Conservation (phyloP, 1,140 invertebrate genomes). For the Meloidogyne floridensis region DNA sequence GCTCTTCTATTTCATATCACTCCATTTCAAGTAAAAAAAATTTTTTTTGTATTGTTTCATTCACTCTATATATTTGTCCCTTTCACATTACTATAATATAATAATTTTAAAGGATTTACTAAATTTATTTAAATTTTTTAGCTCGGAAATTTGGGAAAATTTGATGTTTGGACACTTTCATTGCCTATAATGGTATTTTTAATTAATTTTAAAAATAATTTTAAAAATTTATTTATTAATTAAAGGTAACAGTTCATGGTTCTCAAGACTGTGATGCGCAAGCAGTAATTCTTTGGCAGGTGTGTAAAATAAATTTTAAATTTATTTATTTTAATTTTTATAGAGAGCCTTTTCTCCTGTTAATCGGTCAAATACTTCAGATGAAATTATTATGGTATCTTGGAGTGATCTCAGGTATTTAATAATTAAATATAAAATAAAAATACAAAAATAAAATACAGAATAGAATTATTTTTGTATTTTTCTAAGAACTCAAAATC, state of each 20-base stretch:
- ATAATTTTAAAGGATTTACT: not conserved
- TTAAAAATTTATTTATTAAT: not conserved
- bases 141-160: constrained; percentile 65
- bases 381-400: constrained; percentile 56
- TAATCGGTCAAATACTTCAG: constrained; percentile 42
- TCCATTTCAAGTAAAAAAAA: constrained; percentile 46
- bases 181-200: constrained; percentile 61
- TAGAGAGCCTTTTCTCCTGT: constrained; percentile 60
- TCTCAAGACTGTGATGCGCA: constrained; percentile 66
- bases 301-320: not conserved
- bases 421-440: not conserved
- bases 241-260: constrained; percentile 57
- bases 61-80: too few relatives aligned
- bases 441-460: not conserved
- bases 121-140: constrained; percentile 23
- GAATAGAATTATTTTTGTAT: too few relatives aligned
- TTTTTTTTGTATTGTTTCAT: too few relatives aligned
- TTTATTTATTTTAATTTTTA: not conserved
- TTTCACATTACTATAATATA: too few relatives aligned
- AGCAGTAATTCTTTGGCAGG: constrained; percentile 64
- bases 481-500: too few relatives aligned
- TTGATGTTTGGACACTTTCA: constrained; percentile 65
- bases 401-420: constrained; percentile 47
- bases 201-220: not conserved
- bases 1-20: constrained; percentile 65